Base-by-base conservation (phyloP, 2,113 vertebrate species). In the Siniperca chuatsi region DNA sequence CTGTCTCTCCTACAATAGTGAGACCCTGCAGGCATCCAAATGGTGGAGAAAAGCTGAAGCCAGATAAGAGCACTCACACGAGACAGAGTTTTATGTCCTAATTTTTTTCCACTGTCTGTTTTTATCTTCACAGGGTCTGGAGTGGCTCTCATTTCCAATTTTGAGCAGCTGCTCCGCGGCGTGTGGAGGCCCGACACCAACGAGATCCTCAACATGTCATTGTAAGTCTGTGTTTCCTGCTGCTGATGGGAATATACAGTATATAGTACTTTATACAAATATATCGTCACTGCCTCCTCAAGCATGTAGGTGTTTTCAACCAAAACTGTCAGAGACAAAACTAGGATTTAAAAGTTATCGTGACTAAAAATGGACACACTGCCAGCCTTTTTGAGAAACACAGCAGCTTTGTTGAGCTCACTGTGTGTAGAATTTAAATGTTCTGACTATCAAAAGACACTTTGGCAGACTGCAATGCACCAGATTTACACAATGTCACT, bases 151-250 rank as follows among this genome's bases (percentile, higher is more conserved):
- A 96, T 99, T 92, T 97, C 98, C n/a, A 98, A 98, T 90, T 95
- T 99, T 42, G 98, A 99, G 91, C 98, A 99, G 93, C 96, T 99
- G 87, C 90, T 99, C 83, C 97, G 98, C 33, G 98, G 98, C 1
- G 94, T 99, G 90, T 99, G 98, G 98, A 98, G 96, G 86, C 98
- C 98, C 2, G 98, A 99, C 87, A 97, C 96, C 86, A 99, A 99
- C 0, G 98, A 99, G 93, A 94, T 99, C 87, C 96, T 99, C 87
- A 97, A 95, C 80, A 99, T 99, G 98, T 98, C 98, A 93, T 99
- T 99, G 98, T 99, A 87, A 98, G 98, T 97, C 21, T 64, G 67
- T 50, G 52, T 57, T n/a, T 77, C 16, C 35, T 55, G 33, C 68
- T 66, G 64, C 74, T 50, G 46, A 44, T 35, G 20, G n/a, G 13